phyloP scores from a whole-genome alignment of 2,888 invertebrate genomes.

The Eumacrocentrus americanus region DNA sequence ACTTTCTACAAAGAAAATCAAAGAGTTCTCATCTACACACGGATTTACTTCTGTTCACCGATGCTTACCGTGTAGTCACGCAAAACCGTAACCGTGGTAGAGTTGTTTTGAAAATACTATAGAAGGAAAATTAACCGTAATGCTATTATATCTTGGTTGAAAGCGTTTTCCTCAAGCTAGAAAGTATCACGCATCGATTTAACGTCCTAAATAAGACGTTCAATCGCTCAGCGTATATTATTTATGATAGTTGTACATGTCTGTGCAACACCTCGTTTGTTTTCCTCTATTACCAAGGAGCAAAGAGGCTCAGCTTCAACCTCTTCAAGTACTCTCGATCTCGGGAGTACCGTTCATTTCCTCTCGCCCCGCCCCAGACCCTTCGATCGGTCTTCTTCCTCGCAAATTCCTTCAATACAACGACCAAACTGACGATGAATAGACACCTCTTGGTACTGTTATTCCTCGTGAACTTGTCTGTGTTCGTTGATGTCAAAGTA shows the following conservation, averaged over 20 bases:
- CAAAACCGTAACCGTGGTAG: slow-evolving; percentile 20
- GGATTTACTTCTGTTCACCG: background rate
- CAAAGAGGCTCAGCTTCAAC: slow-evolving; percentile 7
- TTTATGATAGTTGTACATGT: too few relatives aligned
- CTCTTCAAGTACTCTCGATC: slow-evolving; percentile 13
- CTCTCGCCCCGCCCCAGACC: slow-evolving; percentile 36
- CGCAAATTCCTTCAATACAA: background rate
- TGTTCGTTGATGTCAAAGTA: background rate
- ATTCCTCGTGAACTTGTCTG: background rate
- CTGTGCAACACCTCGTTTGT: too few relatives aligned
- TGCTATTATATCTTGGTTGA: too few relatives aligned
- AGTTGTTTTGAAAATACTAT: background rate
- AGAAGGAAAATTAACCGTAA: background rate
- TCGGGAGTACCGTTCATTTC: slow-evolving; percentile 25
- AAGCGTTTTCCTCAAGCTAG: background rate
- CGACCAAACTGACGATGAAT: background rate
- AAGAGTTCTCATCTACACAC: background rate
- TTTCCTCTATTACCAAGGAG: background rate
- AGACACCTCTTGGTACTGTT: background rate
- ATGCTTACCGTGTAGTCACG: slow-evolving; percentile 12
- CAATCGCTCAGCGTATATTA: too few relatives aligned
- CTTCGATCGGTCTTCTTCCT: slow-evolving; percentile 31
- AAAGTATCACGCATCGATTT: background rate
- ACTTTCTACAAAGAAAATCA: background rate
- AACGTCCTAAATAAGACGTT: background rate